Base-by-base conservation (phyloP, 1,140 invertebrate genomes). In the Drosophila insularis region DNA sequence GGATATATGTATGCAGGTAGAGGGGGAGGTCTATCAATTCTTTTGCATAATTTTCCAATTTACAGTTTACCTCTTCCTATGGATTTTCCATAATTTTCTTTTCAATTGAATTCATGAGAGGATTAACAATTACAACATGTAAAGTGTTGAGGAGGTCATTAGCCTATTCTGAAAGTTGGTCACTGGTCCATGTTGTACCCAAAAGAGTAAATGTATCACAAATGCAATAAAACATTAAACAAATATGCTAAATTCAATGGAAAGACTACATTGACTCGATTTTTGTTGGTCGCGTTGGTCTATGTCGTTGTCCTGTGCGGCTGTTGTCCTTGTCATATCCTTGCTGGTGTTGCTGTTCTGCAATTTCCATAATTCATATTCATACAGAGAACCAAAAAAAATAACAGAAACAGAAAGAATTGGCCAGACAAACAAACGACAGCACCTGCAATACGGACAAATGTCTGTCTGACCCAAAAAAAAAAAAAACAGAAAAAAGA, bases 291-390 rank as follows among this genome's bases (percentile, higher is more conserved):
- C 35, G 35, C 35, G 35, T 39, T 61, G 56, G 63, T 32, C 32
- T 7, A 10, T 10, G 10, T 37, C 35, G 35, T 39, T 63, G 61
- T 66, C 68, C 65, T 81, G 56, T 13, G 39, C 37, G 39, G 55
- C 63, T 61, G 74, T 71, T 81, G 70, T 86, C 81, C 81, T 85
- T 85, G 81, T 65, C 72, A 66, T 50, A 50, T 23, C 19, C 63
- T 66, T 32, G 32, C 50, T 54, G 32, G 62, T 54, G 63, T 60
- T 76, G 80, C 75, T 84, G 68, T 68, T 68, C 63, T 80, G 81
- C 75, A 80, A 90, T 90, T 90, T 90, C 87, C 87, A 90, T 90
- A 90, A 90, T 90, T 90, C 87, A 90, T 90, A 90, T 90, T 87
- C 87, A 90, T 90, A 87, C 74, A 43, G 74, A 50, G 40, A 32